A percentile compares a stretch with the other conserved stretches of the same genome.
These are phyloP conservation scores for Lepidurus couesii DNA, from an alignment of 1,140 invertebrate species.

Conservation along the genomic window DNA sequence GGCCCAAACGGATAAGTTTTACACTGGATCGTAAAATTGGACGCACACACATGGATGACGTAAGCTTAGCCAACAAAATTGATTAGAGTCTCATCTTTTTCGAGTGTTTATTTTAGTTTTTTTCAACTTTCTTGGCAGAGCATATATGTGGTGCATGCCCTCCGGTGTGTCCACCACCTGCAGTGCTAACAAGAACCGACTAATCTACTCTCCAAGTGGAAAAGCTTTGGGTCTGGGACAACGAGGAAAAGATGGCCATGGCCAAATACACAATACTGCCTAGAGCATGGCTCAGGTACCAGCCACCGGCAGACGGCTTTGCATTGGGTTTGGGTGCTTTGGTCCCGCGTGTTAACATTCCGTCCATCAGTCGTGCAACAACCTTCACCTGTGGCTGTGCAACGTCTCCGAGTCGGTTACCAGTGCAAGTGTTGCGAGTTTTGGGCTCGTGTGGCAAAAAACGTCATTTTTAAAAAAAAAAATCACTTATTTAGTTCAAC, in stretches of 20 bases:
- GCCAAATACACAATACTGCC: not conserved
- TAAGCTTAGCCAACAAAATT: too few species aligned
- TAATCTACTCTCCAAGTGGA: not conserved
- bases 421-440: too few species aligned
- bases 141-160: constrained; percentile 4
- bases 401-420: not conserved
- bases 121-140: not conserved
- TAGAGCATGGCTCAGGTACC: constrained; percentile 17
- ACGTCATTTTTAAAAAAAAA: too few species aligned
- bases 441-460: too few species aligned
- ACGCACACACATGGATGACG: too few species aligned
- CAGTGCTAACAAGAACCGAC: not conserved
- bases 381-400: constrained; percentile 20
- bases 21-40: too few species aligned
- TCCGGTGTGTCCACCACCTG: constrained; percentile 17
- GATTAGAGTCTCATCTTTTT: too few species aligned
- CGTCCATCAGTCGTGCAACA: not conserved
- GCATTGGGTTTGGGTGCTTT: not conserved
- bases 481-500: too few species aligned
- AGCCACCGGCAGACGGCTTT: not conserved
- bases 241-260: constrained; percentile 16
- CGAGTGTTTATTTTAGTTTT: not conserved
- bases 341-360: constrained; percentile 20
- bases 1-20: too few species aligned
- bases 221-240: not conserved